phyloP scores from a whole-genome alignment of 2,888 invertebrate genomes.

The Drosophila heteroneura region DNA sequence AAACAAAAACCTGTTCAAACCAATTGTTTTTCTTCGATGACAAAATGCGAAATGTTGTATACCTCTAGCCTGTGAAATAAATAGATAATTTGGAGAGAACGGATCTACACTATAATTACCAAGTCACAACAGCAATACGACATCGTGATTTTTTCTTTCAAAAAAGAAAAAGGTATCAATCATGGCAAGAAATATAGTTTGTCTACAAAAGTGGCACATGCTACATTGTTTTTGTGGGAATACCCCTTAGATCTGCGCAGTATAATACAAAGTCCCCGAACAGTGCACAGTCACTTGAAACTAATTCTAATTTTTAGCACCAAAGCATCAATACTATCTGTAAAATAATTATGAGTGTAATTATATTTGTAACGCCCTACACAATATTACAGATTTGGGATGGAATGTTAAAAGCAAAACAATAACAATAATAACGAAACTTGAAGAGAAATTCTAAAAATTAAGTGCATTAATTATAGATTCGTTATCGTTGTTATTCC shows the following conservation, averaged over 20 bases:
- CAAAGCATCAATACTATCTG: slow-evolving; percentile 39
- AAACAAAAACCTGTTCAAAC: slow-evolving; percentile 22
- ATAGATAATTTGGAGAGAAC: not conserved
- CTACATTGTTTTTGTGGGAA: slow-evolving; percentile 29
- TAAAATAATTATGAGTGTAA: slow-evolving; percentile 10
- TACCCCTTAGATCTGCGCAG: slow-evolving; percentile 20
- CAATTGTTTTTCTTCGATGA: slow-evolving; percentile 19
- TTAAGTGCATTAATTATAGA: not conserved
- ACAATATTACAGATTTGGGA: not conserved
- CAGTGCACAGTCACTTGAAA: slow-evolving; percentile 14
- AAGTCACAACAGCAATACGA: not conserved
- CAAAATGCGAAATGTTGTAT: not conserved
- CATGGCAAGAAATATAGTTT: not conserved
- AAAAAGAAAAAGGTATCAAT: slow-evolving; percentile 6
- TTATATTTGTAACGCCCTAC: slow-evolving; percentile 13
- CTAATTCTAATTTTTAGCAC: slow-evolving; percentile 33
- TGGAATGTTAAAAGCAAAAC: not conserved
- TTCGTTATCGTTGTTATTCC: slow-evolving; percentile 10
- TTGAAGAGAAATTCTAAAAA: not conserved
- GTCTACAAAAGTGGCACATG: not conserved
- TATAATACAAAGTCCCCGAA: slow-evolving; percentile 35
- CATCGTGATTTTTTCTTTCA: not conserved
- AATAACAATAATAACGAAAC: not conserved
- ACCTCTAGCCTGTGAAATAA: not conserved
- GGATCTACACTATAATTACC: not conserved